Evolutionary conservation across 2,113 vertebrate genomes (phyloP).

Genomic region (Dicaeum eximium): DNA sequence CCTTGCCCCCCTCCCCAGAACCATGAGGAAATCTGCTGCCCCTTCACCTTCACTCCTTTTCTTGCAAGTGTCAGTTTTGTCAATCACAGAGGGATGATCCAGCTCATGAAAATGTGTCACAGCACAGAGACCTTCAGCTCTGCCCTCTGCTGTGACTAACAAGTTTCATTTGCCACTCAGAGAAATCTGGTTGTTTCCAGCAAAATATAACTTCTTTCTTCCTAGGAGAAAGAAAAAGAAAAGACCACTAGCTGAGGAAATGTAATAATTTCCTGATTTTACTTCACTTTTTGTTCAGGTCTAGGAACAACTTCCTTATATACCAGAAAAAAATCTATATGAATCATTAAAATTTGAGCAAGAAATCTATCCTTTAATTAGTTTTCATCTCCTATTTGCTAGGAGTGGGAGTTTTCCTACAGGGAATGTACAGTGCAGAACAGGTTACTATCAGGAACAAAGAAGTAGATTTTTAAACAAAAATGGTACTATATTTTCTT

Average conservation of each 20-base stretch:
- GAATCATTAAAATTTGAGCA: background rate
- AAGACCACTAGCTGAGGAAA: background rate
- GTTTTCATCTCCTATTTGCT: background rate
- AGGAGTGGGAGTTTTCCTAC: background rate
- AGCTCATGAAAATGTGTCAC: constrained; percentile 65
- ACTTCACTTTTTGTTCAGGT: background rate
- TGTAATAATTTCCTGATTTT: constrained; percentile 5
- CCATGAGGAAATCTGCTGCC: constrained; percentile 26
- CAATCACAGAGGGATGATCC: constrained; percentile 66
- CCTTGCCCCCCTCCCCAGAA: background rate
- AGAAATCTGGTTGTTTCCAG: constrained; percentile 50
- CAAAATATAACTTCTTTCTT: constrained; percentile 33
- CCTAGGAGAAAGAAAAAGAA: background rate
- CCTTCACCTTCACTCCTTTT: constrained; percentile 56
- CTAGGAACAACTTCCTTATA: background rate
- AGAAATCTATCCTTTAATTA: background rate
- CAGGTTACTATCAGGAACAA: background rate
- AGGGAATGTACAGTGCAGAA: background rate
- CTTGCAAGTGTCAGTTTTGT: constrained; percentile 64
- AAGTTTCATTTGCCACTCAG: constrained; percentile 64
- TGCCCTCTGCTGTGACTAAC: constrained; percentile 69
- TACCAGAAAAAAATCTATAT: background rate
- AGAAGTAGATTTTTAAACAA: background rate
- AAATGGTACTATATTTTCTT: background rate
- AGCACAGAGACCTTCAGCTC: constrained; percentile 61